Conservation (phyloP, 2,113 vertebrate genomes). For the Piaya cayana region DNA sequence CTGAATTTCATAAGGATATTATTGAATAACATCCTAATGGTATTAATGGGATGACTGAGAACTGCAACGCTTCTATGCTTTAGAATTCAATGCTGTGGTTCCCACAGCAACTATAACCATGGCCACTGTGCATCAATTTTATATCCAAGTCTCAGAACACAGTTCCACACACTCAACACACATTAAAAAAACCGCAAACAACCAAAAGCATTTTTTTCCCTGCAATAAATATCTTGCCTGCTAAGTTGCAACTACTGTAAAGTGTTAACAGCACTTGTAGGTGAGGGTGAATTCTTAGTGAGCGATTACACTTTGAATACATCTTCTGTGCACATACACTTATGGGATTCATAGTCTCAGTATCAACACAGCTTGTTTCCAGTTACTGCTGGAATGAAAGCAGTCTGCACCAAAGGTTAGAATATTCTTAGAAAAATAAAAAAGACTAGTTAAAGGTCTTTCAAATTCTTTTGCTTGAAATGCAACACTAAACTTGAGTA, state of each 20-base stretch:
- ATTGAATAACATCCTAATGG: not conserved
- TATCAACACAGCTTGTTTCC: not conserved
- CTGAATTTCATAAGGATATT: not conserved
- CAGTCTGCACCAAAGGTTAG: not conserved
- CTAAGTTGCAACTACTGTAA: not conserved
- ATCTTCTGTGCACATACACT: not conserved
- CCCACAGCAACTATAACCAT: constrained; percentile 47
- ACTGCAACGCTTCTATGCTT: not conserved
- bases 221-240: not conserved
- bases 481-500: not conserved
- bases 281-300: not conserved
- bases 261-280: not conserved
- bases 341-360: not conserved
- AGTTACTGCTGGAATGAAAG: not conserved
- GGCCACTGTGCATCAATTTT: not conserved
- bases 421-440: not conserved
- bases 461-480: not conserved
- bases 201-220: not conserved
- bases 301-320: not conserved
- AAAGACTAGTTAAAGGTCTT: not conserved
- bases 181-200: not conserved
- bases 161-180: not conserved
- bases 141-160: fast-evolving
- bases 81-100: not conserved
- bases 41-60: not conserved